Base-by-base conservation (phyloP, 2,888 invertebrate species). In the Athripsodes cinereus region DNA sequence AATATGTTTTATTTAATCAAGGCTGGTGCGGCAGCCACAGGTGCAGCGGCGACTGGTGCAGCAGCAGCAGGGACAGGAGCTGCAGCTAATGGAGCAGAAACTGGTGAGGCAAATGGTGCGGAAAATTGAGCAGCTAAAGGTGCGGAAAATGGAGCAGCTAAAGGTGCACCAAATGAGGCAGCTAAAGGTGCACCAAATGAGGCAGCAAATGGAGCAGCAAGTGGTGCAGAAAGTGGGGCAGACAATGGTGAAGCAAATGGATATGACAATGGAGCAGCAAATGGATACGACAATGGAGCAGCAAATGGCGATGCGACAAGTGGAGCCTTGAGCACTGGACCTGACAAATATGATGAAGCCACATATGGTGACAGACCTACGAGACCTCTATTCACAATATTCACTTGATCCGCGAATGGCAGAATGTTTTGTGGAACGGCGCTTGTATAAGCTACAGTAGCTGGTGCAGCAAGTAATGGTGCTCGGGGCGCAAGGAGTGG, bases 401-500 rank as follows among this genome's bases (percentile, higher is more conserved):
- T 84, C 58, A 83, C 71, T 69, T 84, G 82, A 2, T 82, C 78
- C 1, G 83, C 82, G 65, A 80, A 83, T 1, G 85, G 84, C 49
- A 81, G 79, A 46, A 84, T 74, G 64, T 83, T 84, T 64, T 83
- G 82, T 0, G 85, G 84, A 19, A 84, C 76, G 16, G 82, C 79
- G 66, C 76, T 79, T 56, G 73, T 74, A 64, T 83, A 84, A 13
- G 47, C 35, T 20, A 60, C 65, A 2, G 69, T 68, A 49, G 67
- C 55, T 6, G 64, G 62, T 22, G 65, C 65, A 44, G 66, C 64
- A 6, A 67, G 66, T 67, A 22, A 62, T 26, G 50, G 49, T 6
- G 51, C 56, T 20, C 31, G 26, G 16, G 52, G 52, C 10, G 69
- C 67, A 21, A 67, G 65, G 2, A 81, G 80, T 19, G 81, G 77